Evolutionary conservation across 1,140 invertebrate genomes (phyloP).

Genomic region (Formica exsecta): DNA sequence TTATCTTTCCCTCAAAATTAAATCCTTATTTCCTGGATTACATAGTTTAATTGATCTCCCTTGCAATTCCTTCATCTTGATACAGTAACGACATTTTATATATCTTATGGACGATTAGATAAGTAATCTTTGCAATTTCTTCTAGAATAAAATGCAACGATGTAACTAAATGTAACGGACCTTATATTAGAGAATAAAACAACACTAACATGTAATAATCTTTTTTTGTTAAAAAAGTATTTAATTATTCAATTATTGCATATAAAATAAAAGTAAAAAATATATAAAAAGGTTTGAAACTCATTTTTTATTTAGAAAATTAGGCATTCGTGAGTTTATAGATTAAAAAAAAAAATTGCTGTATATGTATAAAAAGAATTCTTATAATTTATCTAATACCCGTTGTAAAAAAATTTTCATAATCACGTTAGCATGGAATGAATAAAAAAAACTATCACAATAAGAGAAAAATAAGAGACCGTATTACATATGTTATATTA

Average conservation of each 20-base stretch:
- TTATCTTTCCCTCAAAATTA: background rate
- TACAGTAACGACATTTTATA: background rate
- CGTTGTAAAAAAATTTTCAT: background rate
- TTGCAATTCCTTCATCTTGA: too few relatives aligned
- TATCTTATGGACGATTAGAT: constrained; percentile 36
- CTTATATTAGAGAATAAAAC: background rate
- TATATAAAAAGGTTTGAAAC: background rate
- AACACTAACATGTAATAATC: too few relatives aligned
- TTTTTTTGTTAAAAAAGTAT: background rate
- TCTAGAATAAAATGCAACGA: background rate
- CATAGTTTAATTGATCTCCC: background rate
- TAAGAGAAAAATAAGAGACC: too few relatives aligned
- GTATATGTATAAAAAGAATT: background rate
- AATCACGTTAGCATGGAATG: background rate
- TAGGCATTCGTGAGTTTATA: background rate
- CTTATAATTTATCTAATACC: background rate
- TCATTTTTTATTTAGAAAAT: background rate
- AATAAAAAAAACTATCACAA: background rate
- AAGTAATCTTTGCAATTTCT: background rate
- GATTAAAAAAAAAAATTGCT: background rate
- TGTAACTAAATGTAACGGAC: background rate
- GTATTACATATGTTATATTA: background rate
- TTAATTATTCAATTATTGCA: background rate
- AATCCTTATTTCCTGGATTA: background rate
- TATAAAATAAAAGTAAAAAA: background rate